A percentile compares a stretch with the other conserved stretches of the same genome.
These are phyloP conservation scores for Herpailurus yagouaroundi DNA, from an alignment of 2,113 vertebrate species.

Conservation along the genomic window DNA sequence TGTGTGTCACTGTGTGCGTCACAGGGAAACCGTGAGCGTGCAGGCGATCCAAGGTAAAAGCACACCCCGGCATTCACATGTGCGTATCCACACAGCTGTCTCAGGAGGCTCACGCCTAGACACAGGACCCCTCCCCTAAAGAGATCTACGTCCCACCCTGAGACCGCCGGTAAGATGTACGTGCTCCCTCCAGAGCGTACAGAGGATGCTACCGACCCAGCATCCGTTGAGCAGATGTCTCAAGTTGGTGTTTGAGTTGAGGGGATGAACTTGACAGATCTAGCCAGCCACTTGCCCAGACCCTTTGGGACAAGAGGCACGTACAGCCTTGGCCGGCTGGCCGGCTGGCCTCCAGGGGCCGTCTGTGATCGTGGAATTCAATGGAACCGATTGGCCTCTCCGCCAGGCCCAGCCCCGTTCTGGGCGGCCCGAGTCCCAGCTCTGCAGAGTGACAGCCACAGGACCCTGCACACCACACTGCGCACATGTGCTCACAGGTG, in stretches of 20 bases:
- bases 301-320: constrained; percentile 48
- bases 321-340: constrained; percentile 60
- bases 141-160: not conserved
- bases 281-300: constrained; percentile 47
- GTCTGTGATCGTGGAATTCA: constrained; percentile 40
- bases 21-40: not conserved
- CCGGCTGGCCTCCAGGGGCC: constrained; percentile 54
- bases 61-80: not conserved
- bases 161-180: not conserved
- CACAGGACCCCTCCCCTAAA: not conserved
- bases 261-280: constrained; percentile 59
- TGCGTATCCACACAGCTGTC: not conserved
- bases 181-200: not conserved
- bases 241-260: constrained; percentile 39
- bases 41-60: not conserved
- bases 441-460: not conserved
- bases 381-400: constrained; percentile 5
- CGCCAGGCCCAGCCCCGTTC: not conserved
- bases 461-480: not conserved
- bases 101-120: not conserved
- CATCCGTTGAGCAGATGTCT: constrained; percentile 56
- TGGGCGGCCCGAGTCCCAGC: not conserved
- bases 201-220: not conserved
- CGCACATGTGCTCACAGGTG: fast-evolving
- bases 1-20: not conserved